Conservation (phyloP, 2,113 vertebrate species). For the Serilophus lunatus region DNA sequence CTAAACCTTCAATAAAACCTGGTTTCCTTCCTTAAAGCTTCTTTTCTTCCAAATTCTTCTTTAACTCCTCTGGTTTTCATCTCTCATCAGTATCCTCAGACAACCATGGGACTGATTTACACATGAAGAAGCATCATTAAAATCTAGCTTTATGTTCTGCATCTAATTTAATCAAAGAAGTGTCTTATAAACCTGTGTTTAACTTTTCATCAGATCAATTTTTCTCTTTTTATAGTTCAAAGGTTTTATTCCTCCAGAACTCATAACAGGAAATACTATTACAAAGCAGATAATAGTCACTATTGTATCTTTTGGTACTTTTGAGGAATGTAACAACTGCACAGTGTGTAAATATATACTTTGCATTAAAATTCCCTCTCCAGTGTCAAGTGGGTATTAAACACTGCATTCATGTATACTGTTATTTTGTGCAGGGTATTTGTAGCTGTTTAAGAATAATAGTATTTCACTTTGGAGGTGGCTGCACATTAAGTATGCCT, state of each 20-base stretch:
- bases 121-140: conserved; percentile 19
- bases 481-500: background rate
- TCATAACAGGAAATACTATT: background rate
- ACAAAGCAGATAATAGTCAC: background rate
- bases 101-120: background rate
- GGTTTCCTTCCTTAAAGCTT: background rate
- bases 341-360: background rate
- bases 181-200: background rate
- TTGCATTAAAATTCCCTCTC: background rate
- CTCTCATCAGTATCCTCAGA: background rate
- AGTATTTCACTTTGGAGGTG: background rate
- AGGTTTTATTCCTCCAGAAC: background rate
- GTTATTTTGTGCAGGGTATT: background rate
- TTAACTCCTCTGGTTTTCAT: background rate
- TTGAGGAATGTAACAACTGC: background rate
- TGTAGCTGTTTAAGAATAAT: background rate
- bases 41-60: background rate
- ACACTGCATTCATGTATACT: background rate
- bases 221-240: conserved; percentile 29
- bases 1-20: background rate
- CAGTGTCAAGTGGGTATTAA: background rate
- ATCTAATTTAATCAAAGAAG: conserved; percentile 1
- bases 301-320: background rate
- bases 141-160: conserved; percentile 3
- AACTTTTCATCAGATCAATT: conserved; percentile 10